Conservation (phyloP, 2,113 vertebrate species). For the Limnothrissa miodon region DNA sequence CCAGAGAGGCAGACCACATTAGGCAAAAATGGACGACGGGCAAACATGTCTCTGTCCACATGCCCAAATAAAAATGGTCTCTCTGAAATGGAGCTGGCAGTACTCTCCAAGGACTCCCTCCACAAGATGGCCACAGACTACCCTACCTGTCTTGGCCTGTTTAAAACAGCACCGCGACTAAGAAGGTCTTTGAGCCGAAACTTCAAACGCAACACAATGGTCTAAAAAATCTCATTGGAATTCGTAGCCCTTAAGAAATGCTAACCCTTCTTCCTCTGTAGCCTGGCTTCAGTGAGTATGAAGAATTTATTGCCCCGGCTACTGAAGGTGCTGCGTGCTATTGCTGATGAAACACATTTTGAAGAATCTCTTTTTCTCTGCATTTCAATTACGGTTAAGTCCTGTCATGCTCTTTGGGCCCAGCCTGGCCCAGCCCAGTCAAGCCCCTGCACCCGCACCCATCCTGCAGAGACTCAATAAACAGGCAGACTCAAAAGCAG, state of each 20-base stretch:
- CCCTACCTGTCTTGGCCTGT: not conserved
- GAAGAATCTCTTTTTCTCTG: not conserved
- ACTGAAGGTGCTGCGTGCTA: not conserved
- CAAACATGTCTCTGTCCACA: not conserved
- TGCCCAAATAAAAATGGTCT: not conserved
- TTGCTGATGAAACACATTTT: not conserved
- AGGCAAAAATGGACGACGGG: slow-evolving; percentile 40
- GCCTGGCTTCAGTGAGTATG: not conserved
- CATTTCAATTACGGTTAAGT: slow-evolving; percentile 17
- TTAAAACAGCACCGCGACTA: not conserved
- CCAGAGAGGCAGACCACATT: slow-evolving; percentile 36
- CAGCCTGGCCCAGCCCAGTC: too few relatives aligned
- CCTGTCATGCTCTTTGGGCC: slow-evolving; percentile 5
- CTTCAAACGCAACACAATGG: not conserved
- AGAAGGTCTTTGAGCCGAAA: not conserved
- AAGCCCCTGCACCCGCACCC: too few relatives aligned
- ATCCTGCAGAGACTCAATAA: not conserved
- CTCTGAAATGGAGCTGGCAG: not conserved
- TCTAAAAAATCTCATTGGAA: not conserved
- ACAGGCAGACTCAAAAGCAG: not conserved
- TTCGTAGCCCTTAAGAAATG: not conserved
- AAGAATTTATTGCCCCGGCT: slow-evolving; percentile 11
- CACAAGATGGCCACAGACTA: slow-evolving; percentile 5
- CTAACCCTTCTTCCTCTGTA: not conserved
- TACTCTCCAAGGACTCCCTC: not conserved